These are phyloP conservation scores for Pantherophis guttatus DNA, from an alignment of 2,113 vertebrate species.

Conservation along the genomic window DNA sequence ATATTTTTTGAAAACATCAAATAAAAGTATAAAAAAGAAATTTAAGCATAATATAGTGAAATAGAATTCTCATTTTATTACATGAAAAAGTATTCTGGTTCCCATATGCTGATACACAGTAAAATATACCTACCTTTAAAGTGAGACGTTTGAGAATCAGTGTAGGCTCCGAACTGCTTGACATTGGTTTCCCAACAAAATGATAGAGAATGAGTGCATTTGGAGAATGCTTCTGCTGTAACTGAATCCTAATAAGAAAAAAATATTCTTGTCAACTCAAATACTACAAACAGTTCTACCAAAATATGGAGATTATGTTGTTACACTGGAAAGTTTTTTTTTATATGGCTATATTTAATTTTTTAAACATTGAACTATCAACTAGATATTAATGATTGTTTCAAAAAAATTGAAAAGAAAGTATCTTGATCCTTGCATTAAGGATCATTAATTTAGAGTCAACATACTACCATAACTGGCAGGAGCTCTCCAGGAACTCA, in stretches of 20 bases:
- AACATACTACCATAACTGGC: background rate
- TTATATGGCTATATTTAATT: background rate
- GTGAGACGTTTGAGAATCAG: conserved; percentile 92
- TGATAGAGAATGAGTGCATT: conserved; percentile 92
- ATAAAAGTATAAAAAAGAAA: background rate
- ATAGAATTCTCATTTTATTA: background rate
- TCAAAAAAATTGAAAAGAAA: background rate
- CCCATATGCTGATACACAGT: background rate
- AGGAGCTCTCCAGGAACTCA: background rate
- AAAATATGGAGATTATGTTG: background rate
- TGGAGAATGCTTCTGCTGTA: conserved; percentile 92
- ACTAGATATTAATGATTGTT: background rate
- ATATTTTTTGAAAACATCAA: background rate
- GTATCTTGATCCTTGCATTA: background rate
- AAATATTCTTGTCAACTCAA: background rate
- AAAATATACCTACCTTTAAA: conserved; percentile 79
- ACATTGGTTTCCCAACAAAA: conserved; percentile 89
- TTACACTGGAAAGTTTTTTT: background rate
- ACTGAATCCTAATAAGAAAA: conserved; percentile 80
- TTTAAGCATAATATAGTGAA: background rate
- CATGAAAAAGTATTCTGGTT: background rate
- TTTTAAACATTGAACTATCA: background rate
- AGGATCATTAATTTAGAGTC: background rate
- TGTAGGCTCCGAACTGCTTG: conserved; percentile 88
- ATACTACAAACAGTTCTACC: background rate